These are phyloP conservation scores for Halcyon leucocephala DNA, from an alignment of 2,797 vertebrate species.

Conservation along the genomic window DNA sequence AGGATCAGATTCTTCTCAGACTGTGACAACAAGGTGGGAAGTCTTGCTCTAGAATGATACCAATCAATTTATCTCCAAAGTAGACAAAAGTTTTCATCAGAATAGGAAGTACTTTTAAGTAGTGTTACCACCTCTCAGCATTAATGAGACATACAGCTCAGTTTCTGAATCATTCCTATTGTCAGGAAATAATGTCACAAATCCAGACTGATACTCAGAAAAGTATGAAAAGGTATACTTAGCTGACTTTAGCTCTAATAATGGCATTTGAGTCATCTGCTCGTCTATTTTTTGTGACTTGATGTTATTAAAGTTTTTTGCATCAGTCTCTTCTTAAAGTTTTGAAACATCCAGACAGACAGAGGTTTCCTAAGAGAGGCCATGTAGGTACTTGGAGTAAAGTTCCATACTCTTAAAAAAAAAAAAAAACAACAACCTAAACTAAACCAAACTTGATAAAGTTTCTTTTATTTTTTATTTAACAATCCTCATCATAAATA, in stretches of 20 bases:
- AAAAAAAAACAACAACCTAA: neutral
- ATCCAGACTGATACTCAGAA: neutral
- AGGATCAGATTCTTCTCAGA: neutral
- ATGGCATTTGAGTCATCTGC: neutral
- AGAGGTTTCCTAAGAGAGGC: neutral
- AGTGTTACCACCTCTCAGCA: neutral
- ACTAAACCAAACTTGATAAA: neutral
- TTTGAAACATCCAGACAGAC: neutral
- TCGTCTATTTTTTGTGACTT: neutral
- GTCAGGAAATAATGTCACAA: neutral
- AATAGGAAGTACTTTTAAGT: neutral
- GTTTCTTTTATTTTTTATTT: neutral
- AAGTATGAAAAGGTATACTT: neutral
- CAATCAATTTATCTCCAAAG: neutral
- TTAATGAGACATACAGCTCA: neutral
- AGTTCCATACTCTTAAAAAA: neutral
- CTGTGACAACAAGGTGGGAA: neutral
- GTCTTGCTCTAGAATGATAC: neutral
- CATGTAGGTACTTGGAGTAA: neutral
- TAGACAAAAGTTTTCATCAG: neutral
- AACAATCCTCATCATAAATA: neutral
- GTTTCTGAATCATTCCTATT: neutral
- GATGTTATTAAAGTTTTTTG: conserved; percentile 1
- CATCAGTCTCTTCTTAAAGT: neutral
- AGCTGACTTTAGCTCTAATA: conserved; percentile 1